Conservation (phyloP, 2,797 vertebrate genomes). For the Hemitrygon akajei region DNA sequence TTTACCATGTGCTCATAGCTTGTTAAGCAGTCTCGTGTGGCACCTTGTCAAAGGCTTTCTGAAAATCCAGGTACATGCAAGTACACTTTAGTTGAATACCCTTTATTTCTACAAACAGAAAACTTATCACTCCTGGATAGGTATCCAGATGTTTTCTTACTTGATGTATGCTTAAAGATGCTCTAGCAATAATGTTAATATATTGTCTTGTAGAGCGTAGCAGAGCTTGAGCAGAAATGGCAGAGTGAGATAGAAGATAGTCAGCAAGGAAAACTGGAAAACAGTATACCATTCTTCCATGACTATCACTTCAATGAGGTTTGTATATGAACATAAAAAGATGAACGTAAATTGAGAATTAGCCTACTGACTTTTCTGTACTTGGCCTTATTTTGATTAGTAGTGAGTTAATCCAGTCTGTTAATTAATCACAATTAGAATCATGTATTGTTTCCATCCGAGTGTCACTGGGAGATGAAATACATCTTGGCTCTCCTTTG, state of each 20-base stretch:
- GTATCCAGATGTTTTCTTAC: not conserved
- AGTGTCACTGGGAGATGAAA: not conserved
- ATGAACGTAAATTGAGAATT: not conserved
- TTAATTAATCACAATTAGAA: too few species aligned
- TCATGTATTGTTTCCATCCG: not conserved
- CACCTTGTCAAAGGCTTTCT: too few species aligned
- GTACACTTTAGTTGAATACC: not conserved
- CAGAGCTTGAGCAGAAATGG: constrained; percentile 96
- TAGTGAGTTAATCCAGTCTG: not conserved
- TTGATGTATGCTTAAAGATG: not conserved
- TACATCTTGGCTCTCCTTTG: not conserved
- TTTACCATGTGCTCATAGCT: too few species aligned
- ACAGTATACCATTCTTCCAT: constrained; percentile 88
- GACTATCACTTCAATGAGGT: constrained; percentile 99
- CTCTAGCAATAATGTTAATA: not conserved
- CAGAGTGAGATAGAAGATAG: constrained; percentile 92
- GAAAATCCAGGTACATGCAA: too few species aligned
- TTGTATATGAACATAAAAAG: constrained; percentile 39
- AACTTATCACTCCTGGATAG: not conserved
- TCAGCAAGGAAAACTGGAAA: constrained; percentile 86
- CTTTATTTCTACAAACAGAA: not conserved
- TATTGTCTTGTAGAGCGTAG: constrained; percentile 74
- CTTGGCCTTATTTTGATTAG: not conserved
- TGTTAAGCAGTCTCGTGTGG: too few species aligned
- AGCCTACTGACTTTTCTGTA: not conserved